Evolutionary conservation across 2,113 vertebrate species (phyloP), one percentile per base, ranked within the genome.

Genomic region (Aldabrachelys gigantea): DNA sequence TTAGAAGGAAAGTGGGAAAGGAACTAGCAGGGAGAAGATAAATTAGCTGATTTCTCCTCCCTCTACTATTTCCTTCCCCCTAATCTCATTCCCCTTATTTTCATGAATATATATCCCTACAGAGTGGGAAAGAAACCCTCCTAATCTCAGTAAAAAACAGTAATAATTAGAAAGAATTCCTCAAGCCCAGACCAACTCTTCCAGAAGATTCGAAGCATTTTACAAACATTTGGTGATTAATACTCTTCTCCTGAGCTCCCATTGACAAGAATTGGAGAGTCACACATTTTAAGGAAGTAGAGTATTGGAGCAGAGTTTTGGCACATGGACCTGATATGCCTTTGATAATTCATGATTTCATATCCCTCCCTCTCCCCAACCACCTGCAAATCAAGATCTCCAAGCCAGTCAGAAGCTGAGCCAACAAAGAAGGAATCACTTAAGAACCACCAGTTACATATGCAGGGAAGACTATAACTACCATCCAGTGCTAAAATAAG

Each of bases 141-240:
- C 16, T 8, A 96, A 95, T 13, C 93, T 93, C 94, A 96, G 93
- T 84, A 88, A 95, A 93, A 92, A 95, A 93, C 85, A 89, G 89
- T 75, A 91, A 65, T 94, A 94, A 82, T 4, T 96, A 86, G 50
- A 79, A 52, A 86, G 50, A 79, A 52, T 95, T 92, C 95, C 96
- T 92, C 84, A 93, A 93, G 92, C 90, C 96, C 87, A 91, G 92
- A 57, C 90, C 91, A 94, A 92, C 87, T 95, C 82, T 97, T 95
- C 96, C 95, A 95, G 84, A 88, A 75, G 92, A 87, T 94, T 94
- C 94, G 95, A 92, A 90, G 95, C 54, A 95, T 89, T 95, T 97
- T 96, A 96, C 96, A 97, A 97, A 97, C 93, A 95, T 91, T 93
- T 95, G 81, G 82, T 96, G 89, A 92, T 91, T 83, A 93, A 94